Conservation (phyloP, 1,140 invertebrate genomes). For the Schmidtea mediterranea region DNA sequence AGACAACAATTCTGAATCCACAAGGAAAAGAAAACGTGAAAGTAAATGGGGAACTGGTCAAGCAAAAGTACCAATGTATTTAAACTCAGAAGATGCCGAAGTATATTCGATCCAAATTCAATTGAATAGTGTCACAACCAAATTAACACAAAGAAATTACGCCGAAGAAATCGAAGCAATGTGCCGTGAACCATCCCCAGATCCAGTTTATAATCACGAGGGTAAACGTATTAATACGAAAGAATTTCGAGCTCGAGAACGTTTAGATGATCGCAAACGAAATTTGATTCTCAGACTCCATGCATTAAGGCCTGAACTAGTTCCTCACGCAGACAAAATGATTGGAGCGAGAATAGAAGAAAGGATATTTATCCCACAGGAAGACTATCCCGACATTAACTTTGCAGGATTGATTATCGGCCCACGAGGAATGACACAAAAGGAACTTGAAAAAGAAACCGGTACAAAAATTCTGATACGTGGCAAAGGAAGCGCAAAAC, state of each 20-base stretch:
- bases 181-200: constrained; percentile 89
- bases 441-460: constrained; percentile 45
- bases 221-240: constrained; percentile 92
- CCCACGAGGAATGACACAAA: constrained; percentile 92
- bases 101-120: too few relatives aligned
- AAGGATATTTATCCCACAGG: constrained; percentile 65
- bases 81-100: too few relatives aligned
- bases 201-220: constrained; percentile 95
- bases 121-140: too few relatives aligned
- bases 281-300: constrained; percentile 65
- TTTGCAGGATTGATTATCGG: constrained; percentile 95
- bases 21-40: too few relatives aligned
- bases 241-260: constrained; percentile 76
- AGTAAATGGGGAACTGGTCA: too few relatives aligned
- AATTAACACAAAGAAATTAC: too few relatives aligned
- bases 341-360: not conserved
- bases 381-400: constrained; percentile 96
- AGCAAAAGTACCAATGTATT: too few relatives aligned
- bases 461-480: constrained; percentile 97
- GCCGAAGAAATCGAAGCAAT: too few relatives aligned
- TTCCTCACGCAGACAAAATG: constrained; percentile 87
- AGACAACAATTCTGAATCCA: too few relatives aligned
- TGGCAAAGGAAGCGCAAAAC: constrained; percentile 95
- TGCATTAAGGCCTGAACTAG: constrained; percentile 77
- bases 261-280: constrained; percentile 82